These are phyloP conservation scores for Morpho deidamia DNA, from an alignment of 2,888 invertebrate species.

Conservation along the genomic window DNA sequence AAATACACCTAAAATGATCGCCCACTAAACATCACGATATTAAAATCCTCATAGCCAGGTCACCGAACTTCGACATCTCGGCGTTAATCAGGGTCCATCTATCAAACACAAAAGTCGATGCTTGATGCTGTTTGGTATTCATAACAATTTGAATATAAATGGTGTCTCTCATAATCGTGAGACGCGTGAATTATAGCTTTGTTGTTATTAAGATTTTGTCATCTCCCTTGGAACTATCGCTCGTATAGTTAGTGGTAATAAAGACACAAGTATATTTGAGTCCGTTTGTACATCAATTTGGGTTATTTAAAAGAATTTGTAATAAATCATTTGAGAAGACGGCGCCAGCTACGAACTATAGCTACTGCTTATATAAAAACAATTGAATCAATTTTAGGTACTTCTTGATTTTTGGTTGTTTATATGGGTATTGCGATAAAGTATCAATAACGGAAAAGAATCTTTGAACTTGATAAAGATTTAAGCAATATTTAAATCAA, in stretches of 20 bases:
- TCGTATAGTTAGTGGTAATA: background rate
- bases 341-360: too few relatives aligned
- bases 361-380: background rate
- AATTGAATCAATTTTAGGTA: too few relatives aligned
- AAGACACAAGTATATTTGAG: background rate
- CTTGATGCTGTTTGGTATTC: constrained; percentile 21
- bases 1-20: background rate
- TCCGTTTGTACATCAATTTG: background rate
- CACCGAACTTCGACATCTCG: constrained; percentile 20
- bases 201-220: constrained; percentile 2
- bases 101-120: constrained; percentile 17
- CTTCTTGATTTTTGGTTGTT: too few relatives aligned
- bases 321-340: too few relatives aligned
- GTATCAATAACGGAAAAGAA: too few relatives aligned
- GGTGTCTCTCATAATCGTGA: constrained; percentile 20
- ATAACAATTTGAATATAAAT: constrained; percentile 28
- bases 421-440: too few relatives aligned
- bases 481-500: too few relatives aligned
- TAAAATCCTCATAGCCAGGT: constrained; percentile 6
- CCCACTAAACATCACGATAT: background rate
- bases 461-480: too few relatives aligned
- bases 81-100: constrained; percentile 17
- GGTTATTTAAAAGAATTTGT: background rate
- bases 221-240: background rate
- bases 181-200: constrained; percentile 17